Evolutionary conservation across 2,797 vertebrate genomes (phyloP).

Genomic region (Epinephelus coioides): DNA sequence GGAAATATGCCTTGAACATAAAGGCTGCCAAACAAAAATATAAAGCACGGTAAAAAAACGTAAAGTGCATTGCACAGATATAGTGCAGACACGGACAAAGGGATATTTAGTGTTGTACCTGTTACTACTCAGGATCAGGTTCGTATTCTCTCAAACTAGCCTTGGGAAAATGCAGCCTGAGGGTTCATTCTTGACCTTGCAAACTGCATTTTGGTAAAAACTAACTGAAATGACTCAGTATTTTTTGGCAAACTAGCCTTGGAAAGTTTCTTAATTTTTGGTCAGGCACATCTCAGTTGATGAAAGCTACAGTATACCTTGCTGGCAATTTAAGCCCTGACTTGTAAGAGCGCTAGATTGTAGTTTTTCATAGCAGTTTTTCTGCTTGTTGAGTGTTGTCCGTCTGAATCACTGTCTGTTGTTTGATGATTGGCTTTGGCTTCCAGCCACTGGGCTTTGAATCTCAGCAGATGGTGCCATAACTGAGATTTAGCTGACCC

Average conservation of each 20-base stretch:
- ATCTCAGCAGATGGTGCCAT: not conserved
- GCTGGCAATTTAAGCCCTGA: not conserved
- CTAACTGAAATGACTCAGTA: not conserved
- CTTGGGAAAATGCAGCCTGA: not conserved
- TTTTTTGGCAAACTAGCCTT: not conserved
- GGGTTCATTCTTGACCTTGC: not conserved
- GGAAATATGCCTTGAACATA: too few species aligned
- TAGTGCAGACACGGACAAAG: too few species aligned
- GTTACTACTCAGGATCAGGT: not conserved
- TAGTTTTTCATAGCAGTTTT: not conserved
- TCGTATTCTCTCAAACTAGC: not conserved
- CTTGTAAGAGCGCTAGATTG: not conserved
- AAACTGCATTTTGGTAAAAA: slow-evolving; percentile 1
- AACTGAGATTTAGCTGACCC: not conserved
- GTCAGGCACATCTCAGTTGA: not conserved
- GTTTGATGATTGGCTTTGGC: not conserved
- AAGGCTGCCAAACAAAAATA: too few species aligned
- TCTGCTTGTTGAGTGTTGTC: not conserved
- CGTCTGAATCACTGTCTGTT: not conserved
- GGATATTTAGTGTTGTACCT: too few species aligned
- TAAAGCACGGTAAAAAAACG: too few species aligned
- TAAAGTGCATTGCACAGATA: too few species aligned
- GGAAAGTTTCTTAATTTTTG: not conserved
- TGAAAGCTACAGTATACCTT: not conserved
- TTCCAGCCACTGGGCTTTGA: not conserved